Base-by-base conservation (phyloP, 2,113 vertebrate genomes). In the Empidonax alnorum region DNA sequence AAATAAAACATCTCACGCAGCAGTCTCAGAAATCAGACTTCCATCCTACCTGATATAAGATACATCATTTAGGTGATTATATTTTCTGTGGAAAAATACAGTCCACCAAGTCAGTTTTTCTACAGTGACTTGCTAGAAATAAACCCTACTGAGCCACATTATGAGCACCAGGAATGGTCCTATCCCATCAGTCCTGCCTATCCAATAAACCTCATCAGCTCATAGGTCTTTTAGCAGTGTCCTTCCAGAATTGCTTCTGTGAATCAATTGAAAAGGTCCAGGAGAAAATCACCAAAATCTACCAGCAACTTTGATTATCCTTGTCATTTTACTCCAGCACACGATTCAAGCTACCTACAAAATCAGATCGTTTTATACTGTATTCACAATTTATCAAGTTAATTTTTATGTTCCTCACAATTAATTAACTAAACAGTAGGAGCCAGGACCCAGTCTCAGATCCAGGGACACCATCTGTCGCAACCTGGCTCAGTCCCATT, bases 381-480 rank as follows among this genome's bases (percentile, higher is more conserved):
- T 62, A 78, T 49, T 78, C 79, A 81, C 23, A 84, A 78, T 90
- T 92, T 78, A 87, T 69, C 73, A 82, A 89, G 80, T 65, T 92
- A 76, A 92, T 96, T 92, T 46, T 14, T 58, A 82, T 81, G 53
- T 87, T 96, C 88, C 61, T 95, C 83, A 25, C 65, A 90, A 93
- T 84, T 93, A 91, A 96, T 96, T 95, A 93, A 86, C 85, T 89
- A 84, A 92, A 87, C 10, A 84, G 80, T 76, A 87, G 91, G 95
- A 97, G 91, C 93, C 94, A 97, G 96, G 91, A 95, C 75, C 77
- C 66, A 94, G 56, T 24, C 85, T 84, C 88, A 87, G 96, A 92
- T 92, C 83, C 94, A 96, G 65, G 68, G 92, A 96, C 69, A 84
- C 94, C 93, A 96, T 96, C 96, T 96, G 94, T 53, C 90, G 79